Conservation (phyloP, 2,888 invertebrate genomes). For the Dinocampus coccinellae region DNA sequence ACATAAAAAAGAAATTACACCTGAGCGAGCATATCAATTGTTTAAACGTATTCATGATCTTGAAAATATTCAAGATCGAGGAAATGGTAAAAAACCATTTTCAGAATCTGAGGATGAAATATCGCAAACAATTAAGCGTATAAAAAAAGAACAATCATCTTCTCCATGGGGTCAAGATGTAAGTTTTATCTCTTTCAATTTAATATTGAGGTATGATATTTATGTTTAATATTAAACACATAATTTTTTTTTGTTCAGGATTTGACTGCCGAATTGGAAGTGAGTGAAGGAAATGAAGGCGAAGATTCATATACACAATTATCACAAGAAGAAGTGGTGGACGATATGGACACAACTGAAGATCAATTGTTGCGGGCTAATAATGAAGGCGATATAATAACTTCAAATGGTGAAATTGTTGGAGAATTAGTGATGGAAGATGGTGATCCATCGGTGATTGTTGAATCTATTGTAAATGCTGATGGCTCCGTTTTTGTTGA, state of each 20-base stretch:
- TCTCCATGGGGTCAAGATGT: constrained; percentile 64
- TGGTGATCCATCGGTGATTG: constrained; percentile 64
- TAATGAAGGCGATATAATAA: constrained; percentile 57
- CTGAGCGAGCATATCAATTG: constrained; percentile 61
- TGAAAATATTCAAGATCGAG: constrained; percentile 57
- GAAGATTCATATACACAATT: constrained; percentile 61
- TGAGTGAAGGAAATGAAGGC: constrained; percentile 59
- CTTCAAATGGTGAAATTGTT: constrained; percentile 61
- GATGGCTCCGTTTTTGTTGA: constrained; percentile 65
- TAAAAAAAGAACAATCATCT: constrained; percentile 59
- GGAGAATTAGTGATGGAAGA: constrained; percentile 65
- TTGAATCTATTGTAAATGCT: constrained; percentile 63
- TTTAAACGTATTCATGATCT: constrained; percentile 64
- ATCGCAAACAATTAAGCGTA: constrained; percentile 58
- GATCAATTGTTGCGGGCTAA: constrained; percentile 54
- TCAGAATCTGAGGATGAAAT: constrained; percentile 64
- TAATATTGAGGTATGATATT: constrained; percentile 12
- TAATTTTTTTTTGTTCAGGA: constrained; percentile 45
- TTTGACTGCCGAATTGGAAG: constrained; percentile 58
- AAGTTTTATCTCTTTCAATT: constrained; percentile 39
- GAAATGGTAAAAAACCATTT: constrained; percentile 51
- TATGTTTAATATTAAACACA: neutral
- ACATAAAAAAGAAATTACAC: constrained; percentile 60
- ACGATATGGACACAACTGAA: constrained; percentile 57
- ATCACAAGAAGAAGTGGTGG: constrained; percentile 58